A percentile compares a stretch with the other conserved stretches of the same genome.
Conservation (phyloP, 1,140 invertebrate species). For the Lethrus apterus region DNA sequence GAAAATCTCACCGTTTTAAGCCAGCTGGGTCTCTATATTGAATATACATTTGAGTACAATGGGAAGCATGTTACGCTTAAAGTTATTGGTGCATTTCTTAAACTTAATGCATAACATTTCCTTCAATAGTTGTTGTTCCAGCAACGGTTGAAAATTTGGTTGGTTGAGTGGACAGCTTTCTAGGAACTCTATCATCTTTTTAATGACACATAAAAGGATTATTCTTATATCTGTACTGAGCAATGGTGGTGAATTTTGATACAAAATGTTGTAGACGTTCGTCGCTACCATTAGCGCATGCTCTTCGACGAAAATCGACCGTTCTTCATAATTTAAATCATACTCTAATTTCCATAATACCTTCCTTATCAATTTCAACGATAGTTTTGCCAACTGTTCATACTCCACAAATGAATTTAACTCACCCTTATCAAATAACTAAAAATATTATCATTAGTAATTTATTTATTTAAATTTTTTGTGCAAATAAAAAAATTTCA, state of each 20-base stretch:
- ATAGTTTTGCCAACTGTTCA: conserved; percentile 1
- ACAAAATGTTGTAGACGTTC: conserved; percentile 25
- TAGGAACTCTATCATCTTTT: conserved; percentile 25
- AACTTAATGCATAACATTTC: too few relatives aligned
- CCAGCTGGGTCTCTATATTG: too few relatives aligned
- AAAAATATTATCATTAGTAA: conserved; percentile 1
- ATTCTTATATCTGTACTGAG: conserved; percentile 26
- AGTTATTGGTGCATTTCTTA: too few relatives aligned
- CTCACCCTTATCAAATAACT: conserved; percentile 11
- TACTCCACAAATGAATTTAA: conserved; percentile 3
- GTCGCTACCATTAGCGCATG: conserved; percentile 29
- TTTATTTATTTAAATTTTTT: neutral
- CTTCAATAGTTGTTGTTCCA: too few relatives aligned
- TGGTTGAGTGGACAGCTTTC: conserved; percentile 22
- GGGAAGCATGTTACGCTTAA: too few relatives aligned
- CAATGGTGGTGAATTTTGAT: conserved; percentile 23
- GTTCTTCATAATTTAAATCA: conserved; percentile 30
- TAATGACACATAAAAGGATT: conserved; percentile 29
- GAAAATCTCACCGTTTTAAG: too few relatives aligned
- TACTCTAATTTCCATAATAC: conserved; percentile 32
- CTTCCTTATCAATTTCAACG: conserved; percentile 6
- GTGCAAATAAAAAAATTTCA: conserved; percentile 1
- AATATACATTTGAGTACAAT: too few relatives aligned
- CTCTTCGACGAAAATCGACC: conserved; percentile 33
- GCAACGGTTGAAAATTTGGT: too few relatives aligned